Evolutionary conservation across 2,797 vertebrate genomes (phyloP), one percentile per base, ranked within the genome.

Genomic region (Girardinus metallicus): DNA sequence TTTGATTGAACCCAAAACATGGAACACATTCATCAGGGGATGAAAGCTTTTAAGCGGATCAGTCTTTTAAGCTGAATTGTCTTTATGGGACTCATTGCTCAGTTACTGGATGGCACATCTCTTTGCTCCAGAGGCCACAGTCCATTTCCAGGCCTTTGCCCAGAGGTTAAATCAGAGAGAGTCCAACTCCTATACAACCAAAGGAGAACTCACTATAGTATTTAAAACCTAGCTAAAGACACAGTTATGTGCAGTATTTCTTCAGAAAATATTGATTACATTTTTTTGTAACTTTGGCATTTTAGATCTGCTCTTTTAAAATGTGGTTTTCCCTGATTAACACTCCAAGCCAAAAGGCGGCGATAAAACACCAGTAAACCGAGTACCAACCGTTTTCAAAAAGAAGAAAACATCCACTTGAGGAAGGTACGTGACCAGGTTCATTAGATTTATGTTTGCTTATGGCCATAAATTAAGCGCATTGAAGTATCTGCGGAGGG

Each of bases 81-180:
- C 2, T 39, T 41, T 68, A 12, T 39, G 5, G 18, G 21, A 68
- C 36, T 68, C 31, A 29, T 73, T 83, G 26, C 6, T n/a, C 5
- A 53, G 77, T 78, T 68, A 41, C 49, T 1, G 5, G 34, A 60
- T 77, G 47, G 79, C 36, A 82, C 26, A 36, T 55, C 7, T 81
- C 8, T 77, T 88, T 71, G 88, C 83, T 75, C 3, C 34, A 21
- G 51, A 76, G 90, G 75, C 85, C 90, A 93, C 77, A 94, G 93
- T 93, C 86, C 89, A 76, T 39, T 57, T 81, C 62, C 74, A 80
- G 80, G 13, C 60, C 62, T 13, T 78, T 55, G 16, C 43, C 68
- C 51, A 47, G 18, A 66, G 62, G 34, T 36, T 57, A 29, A 57
- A 57, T 57, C 26, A 57, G 1, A 3, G 26, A 68, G 16, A 66